A percentile compares a stretch with the other conserved stretches of the same genome.
These are phyloP conservation scores for Paragorgia papillata DNA, from an alignment of 92 coral and sea anemone species.

Conservation along the genomic window DNA sequence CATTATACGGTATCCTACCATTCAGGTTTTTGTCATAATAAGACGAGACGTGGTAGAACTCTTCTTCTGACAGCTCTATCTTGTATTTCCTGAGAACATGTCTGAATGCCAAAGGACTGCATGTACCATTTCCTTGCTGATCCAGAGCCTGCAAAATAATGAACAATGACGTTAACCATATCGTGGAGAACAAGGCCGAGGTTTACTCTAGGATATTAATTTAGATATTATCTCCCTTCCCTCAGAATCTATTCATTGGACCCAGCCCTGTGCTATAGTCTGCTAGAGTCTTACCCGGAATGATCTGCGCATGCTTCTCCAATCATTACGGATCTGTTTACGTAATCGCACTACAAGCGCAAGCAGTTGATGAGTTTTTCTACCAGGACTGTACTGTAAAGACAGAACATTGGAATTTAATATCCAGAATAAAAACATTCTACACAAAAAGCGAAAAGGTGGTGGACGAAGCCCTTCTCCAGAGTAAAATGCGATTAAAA, in stretches of 20 bases:
- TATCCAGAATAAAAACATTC: background rate
- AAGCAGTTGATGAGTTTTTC: constrained; percentile 73
- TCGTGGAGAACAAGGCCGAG: background rate
- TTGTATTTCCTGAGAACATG: constrained; percentile 77
- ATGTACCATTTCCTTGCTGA: constrained; percentile 73
- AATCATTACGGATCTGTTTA: constrained; percentile 73
- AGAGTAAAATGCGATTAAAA: background rate
- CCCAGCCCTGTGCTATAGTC: too few relatives aligned
- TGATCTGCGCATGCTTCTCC: constrained; percentile 95
- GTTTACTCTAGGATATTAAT: too few relatives aligned
- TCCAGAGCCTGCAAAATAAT: constrained; percentile 69
- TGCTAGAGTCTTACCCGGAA: constrained; percentile 82
- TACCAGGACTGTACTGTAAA: constrained; percentile 81
- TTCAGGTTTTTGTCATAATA: constrained; percentile 90
- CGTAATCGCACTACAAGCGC: constrained; percentile 83
- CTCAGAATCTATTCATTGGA: too few relatives aligned
- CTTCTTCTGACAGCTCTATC: constrained; percentile 82
- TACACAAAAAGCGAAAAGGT: background rate
- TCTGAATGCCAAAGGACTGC: constrained; percentile 83
- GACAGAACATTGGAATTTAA: background rate
- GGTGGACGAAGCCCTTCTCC: too few relatives aligned
- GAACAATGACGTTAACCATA: background rate
- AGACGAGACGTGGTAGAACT: constrained; percentile 84
- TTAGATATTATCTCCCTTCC: too few relatives aligned
- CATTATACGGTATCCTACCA: constrained; percentile 89